phyloP scores from a whole-genome alignment of 2,797 vertebrate genomes.

The Glyptemys insculpta region DNA sequence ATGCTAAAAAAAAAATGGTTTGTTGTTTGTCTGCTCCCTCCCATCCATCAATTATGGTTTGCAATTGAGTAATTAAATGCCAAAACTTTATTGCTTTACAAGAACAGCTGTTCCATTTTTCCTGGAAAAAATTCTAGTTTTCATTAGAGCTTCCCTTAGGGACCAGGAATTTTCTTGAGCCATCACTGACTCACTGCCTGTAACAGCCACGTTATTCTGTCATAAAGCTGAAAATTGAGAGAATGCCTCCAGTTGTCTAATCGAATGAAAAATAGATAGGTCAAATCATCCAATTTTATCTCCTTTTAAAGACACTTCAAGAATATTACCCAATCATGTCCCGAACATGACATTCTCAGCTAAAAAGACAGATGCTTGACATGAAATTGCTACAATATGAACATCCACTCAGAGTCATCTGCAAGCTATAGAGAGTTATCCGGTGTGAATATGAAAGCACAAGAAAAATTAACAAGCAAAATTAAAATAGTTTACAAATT shows the following conservation, averaged over 20 bases:
- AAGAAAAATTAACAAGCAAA: background rate
- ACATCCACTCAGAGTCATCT: background rate
- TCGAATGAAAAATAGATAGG: background rate
- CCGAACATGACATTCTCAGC: background rate
- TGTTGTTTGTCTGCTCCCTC: background rate
- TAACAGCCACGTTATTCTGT: background rate
- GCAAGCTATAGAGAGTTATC: background rate
- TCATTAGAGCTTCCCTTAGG: background rate
- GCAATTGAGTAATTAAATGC: background rate
- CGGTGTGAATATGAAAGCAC: background rate
- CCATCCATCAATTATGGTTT: background rate
- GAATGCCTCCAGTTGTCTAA: background rate
- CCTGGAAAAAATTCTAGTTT: background rate
- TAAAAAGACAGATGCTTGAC: background rate
- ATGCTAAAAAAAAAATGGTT: background rate
- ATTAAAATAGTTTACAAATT: background rate
- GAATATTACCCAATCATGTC: background rate
- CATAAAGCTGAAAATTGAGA: background rate
- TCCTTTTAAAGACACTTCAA: background rate
- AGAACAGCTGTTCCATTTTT: background rate
- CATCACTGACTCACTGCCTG: background rate
- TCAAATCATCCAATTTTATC: background rate
- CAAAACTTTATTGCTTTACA: background rate
- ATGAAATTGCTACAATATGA: background rate
- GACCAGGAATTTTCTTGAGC: background rate